Base-by-base conservation (phyloP, 2,113 vertebrate species). In the Papio anubis region DNA sequence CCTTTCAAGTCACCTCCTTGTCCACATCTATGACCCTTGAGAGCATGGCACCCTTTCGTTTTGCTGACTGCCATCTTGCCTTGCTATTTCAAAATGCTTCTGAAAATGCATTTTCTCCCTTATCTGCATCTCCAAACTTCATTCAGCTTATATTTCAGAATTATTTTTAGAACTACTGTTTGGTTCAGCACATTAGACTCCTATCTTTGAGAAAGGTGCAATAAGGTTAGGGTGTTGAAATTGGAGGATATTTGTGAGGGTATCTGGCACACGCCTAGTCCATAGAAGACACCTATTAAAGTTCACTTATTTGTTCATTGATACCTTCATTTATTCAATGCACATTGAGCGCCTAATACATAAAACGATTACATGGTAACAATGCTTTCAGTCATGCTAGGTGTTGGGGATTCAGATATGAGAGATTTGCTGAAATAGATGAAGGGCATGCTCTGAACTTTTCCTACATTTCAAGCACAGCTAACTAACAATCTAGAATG, bases 121-220 rank as follows among this genome's bases (percentile, higher is more conserved):
- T 72, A 43, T 78, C 79, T 88, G 40, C 27, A 75, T 61, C 27
- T 90, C 40, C 70, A 57, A 82, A 84, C 27, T 52, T 95, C 32
- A n/a, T 38, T 48, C 55, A 30, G 10, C 10, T 93, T 88, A 8
- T 43, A 83, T 66, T 90, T 96, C 35, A 43, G 18, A 70, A 50
- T 81, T 95, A 80, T 94, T 84, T 95, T 95, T 61, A 79, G 64
- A 92, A 25, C 27, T 55, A 43, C 25, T 88, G 61, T 92, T 93
- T 59, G 66, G 80, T 76, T 75, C 76, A 45, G 48, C 70, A 82
- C 8, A 23, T 61, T 48, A 52, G 89, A 75, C 72, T 45, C 18
- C 68, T 64, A 23, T 27, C 45, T 80, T 96, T 18, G 73, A 90
- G 70, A 84, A 90, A 96, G 43, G 16, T 73, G 5, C 18, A 66